phyloP scores from a whole-genome alignment of 2,113 vertebrate species.

The Chaetodon auriga region DNA sequence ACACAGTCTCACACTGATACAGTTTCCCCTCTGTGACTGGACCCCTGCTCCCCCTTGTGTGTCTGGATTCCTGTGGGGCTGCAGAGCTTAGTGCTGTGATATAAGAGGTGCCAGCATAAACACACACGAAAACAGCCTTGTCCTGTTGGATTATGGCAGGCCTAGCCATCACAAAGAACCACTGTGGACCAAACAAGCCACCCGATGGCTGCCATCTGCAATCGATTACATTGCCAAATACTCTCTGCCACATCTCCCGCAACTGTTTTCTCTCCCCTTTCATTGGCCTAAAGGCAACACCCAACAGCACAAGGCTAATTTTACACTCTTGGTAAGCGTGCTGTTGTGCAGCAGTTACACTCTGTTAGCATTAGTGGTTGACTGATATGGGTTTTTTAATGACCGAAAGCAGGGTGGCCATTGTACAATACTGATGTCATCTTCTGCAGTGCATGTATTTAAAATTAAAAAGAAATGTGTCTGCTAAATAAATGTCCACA shows the following conservation, averaged over 20 bases:
- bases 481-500: no score
- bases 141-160: conserved; percentile 68
- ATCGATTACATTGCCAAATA: conserved; percentile 76
- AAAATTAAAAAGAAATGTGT: no score
- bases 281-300: conserved; percentile 66
- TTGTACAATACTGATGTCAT: no score
- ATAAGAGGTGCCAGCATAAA: conserved; percentile 70
- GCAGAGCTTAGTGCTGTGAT: conserved; percentile 59
- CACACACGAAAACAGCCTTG: conserved; percentile 52
- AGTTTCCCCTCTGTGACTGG: conserved; percentile 35
- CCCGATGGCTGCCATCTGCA: conserved; percentile 76
- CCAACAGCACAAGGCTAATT: conserved; percentile 67
- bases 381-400: no score
- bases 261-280: conserved; percentile 63
- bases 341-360: conserved; percentile 35
- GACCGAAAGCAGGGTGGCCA: no score
- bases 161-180: conserved; percentile 76
- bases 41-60: conserved; percentile 37
- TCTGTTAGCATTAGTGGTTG: conserved; percentile 1
- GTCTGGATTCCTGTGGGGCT: conserved; percentile 66
- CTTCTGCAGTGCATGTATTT: no score
- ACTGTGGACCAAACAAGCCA: conserved; percentile 74
- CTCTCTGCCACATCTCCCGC: conserved; percentile 68
- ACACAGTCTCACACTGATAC: conserved; percentile 26
- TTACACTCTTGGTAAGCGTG: conserved; percentile 42